Percentiles rank a stretch among this genome's conserved stretches.
Evolutionary conservation across 2,888 invertebrate species (phyloP).

Genomic region (Didymodactylos carnosus): DNA sequence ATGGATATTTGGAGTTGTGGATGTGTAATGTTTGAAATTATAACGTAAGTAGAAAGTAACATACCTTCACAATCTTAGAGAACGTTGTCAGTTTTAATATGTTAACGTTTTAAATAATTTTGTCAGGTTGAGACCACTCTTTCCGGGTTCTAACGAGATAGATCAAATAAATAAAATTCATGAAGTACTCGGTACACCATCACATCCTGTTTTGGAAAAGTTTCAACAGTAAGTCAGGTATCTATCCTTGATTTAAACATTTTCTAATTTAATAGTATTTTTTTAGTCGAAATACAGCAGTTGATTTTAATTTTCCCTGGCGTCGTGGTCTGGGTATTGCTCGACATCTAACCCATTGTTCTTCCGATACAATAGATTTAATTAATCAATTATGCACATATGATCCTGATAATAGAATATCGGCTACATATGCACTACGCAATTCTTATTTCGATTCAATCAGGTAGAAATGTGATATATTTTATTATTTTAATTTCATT

Average conservation of each 20-base stretch:
- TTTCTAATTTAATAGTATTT: conserved; percentile 5
- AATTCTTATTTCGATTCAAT: conserved; percentile 43
- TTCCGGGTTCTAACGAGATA: conserved; percentile 50
- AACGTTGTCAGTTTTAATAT: too few relatives aligned
- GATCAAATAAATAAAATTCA: conserved; percentile 53
- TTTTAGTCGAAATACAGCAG: conserved; percentile 24
- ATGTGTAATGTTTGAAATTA: conserved; percentile 49
- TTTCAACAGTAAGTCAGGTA: conserved; percentile 26
- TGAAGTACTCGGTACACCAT: conserved; percentile 42
- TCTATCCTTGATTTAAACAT: background rate
- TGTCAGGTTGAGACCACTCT: conserved; percentile 47
- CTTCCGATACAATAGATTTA: conserved; percentile 39
- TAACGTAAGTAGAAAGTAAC: conserved; percentile 43
- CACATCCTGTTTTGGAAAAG: conserved; percentile 26
- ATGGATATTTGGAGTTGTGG: conserved; percentile 54
- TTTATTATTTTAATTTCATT: background rate
- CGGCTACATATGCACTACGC: conserved; percentile 41
- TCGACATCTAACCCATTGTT: conserved; percentile 31
- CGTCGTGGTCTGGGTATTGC: conserved; percentile 36
- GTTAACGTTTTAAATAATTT: too few relatives aligned
- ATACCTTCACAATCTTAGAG: too few relatives aligned
- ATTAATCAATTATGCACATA: conserved; percentile 44
- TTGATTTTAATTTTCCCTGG: conserved; percentile 31
- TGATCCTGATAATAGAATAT: conserved; percentile 44
- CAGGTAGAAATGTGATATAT: conserved; percentile 15